These are phyloP conservation scores for Caradrina kadenii DNA, from an alignment of 2,888 invertebrate genomes.

Conservation along the genomic window DNA sequence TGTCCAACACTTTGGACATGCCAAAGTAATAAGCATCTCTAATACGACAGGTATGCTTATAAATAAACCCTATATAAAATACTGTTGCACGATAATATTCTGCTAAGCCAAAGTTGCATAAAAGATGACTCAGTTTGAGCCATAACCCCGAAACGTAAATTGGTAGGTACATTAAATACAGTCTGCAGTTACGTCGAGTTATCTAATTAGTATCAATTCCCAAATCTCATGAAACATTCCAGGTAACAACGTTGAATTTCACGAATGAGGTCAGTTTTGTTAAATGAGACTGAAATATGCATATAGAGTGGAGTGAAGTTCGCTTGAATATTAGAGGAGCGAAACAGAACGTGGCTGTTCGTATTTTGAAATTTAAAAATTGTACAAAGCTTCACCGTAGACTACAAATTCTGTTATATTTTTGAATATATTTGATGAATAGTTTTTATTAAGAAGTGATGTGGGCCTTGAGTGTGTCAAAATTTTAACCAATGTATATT, in stretches of 20 bases:
- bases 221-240: constrained; percentile 46
- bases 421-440: too few relatives aligned
- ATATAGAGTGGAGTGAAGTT: constrained; percentile 6
- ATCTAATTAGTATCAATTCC: constrained; percentile 55
- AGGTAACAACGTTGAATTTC: constrained; percentile 32
- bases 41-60: too few relatives aligned
- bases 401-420: neutral
- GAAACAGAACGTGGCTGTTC: neutral
- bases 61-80: too few relatives aligned
- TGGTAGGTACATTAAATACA: constrained; percentile 6
- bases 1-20: too few relatives aligned
- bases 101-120: neutral
- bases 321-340: constrained; percentile 23
- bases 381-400: too few relatives aligned
- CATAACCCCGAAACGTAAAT: constrained; percentile 6
- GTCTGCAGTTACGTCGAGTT: constrained; percentile 19
- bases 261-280: constrained; percentile 70
- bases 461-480: too few relatives aligned
- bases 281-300: constrained; percentile 28
- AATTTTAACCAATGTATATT: too few relatives aligned
- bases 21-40: too few relatives aligned
- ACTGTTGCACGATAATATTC: neutral
- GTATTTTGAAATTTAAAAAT: neutral
- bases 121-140: constrained; percentile 11
- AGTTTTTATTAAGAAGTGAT: too few relatives aligned